Percentiles rank a stretch among this genome's conserved stretches.
Evolutionary conservation across 2,113 vertebrate genomes (phyloP).

Genomic region (Prunella himalayana): DNA sequence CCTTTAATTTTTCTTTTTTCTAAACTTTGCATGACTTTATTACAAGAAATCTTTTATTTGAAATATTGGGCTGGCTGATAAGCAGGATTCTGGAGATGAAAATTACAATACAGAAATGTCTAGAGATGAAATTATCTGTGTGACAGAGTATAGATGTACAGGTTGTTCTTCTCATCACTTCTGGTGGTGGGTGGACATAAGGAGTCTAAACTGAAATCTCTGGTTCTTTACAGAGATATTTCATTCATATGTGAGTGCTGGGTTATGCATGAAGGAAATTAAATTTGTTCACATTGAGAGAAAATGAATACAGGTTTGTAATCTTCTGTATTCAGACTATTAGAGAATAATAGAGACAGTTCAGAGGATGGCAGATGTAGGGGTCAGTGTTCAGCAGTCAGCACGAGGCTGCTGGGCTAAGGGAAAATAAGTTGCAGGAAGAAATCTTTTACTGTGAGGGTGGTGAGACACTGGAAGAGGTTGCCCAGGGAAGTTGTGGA

Average conservation of each 20-base stretch:
- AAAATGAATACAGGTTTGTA: neutral
- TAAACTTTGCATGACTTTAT: neutral
- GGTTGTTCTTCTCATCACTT: neutral
- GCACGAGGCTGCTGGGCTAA: neutral
- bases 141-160: neutral
- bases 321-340: neutral
- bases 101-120: neutral
- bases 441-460: neutral
- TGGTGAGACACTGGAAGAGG: neutral
- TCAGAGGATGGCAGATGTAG: neutral
- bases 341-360: neutral
- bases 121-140: neutral
- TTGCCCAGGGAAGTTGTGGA: neutral
- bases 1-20: neutral
- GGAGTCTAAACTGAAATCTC: neutral
- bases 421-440: neutral
- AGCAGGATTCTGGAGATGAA: neutral
- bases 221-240: neutral
- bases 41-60: neutral
- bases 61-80: constrained; percentile 22
- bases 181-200: neutral
- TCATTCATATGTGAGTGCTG: neutral
- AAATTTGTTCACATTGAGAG: neutral
- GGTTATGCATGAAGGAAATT: neutral
- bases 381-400: neutral